Percentiles rank a stretch among this genome's conserved stretches.
phyloP scores from a whole-genome alignment of 2,113 vertebrate species.

The Cyphomyrus discorhynchus region DNA sequence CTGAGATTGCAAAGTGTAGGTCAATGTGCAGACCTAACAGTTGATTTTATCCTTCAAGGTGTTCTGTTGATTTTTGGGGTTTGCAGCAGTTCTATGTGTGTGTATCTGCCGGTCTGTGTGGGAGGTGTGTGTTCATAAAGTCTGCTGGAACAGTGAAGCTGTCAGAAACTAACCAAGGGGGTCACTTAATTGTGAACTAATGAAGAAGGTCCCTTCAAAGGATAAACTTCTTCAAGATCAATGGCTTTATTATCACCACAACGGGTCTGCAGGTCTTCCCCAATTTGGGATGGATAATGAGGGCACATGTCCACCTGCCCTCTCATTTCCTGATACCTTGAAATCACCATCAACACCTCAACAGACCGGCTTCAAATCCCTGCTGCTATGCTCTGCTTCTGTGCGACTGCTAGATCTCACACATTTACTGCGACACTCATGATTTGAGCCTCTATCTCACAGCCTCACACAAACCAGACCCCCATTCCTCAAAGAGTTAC shows the following conservation, averaged over 20 bases:
- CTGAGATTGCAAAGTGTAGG: neutral
- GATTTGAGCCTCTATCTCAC: conserved; percentile 3
- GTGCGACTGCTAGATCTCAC: neutral
- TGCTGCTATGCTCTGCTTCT: neutral
- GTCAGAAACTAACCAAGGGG: neutral
- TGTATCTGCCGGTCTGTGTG: neutral
- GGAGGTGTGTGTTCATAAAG: neutral
- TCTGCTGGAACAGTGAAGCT: neutral
- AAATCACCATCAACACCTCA: neutral
- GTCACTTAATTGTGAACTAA: neutral
- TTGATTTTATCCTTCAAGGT: neutral
- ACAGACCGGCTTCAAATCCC: neutral
- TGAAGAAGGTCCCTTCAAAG: neutral
- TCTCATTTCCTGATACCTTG: neutral
- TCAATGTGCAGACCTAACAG: neutral
- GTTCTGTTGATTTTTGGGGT: neutral
- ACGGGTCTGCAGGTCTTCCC: neutral
- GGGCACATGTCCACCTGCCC: neutral
- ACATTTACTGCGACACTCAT: neutral
- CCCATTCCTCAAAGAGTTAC: neutral
- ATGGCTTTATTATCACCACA: neutral
- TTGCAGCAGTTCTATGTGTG: neutral
- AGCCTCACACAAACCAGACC: neutral
- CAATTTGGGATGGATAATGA: neutral
- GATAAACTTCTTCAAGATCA: neutral